Conservation (phyloP, 92 coral and sea anemone species). For the Diadumene lineata region DNA sequence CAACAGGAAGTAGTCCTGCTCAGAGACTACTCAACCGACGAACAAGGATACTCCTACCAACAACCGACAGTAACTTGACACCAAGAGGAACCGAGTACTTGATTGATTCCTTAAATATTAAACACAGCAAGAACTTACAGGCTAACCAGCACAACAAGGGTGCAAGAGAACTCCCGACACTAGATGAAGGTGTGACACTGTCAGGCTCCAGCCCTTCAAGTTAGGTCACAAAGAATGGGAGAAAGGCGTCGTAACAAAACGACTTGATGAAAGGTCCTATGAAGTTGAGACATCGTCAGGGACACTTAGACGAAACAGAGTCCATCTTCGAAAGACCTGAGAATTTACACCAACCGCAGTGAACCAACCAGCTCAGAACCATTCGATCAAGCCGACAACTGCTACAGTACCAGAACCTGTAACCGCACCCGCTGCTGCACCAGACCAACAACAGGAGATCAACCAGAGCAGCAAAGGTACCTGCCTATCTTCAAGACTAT, state of each 20-base stretch:
- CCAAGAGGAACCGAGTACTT: not conserved
- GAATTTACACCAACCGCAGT: slow-evolving; percentile 8
- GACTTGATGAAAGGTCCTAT: slow-evolving; percentile 31
- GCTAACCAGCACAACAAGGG: not conserved
- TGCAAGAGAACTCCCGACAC: slow-evolving; percentile 5
- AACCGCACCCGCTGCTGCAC: no score
- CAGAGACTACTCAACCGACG: slow-evolving; percentile 28
- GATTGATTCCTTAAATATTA: not conserved
- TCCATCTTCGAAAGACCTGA: slow-evolving; percentile 2
- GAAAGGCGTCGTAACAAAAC: slow-evolving; percentile 15
- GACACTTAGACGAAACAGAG: slow-evolving; percentile 28
- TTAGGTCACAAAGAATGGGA: slow-evolving; percentile 18
- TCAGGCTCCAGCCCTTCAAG: slow-evolving; percentile 19
- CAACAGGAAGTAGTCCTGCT: slow-evolving; percentile 3
- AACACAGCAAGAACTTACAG: not conserved
- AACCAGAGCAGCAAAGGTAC: no score
- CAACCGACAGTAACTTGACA: not conserved
- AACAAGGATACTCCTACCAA: slow-evolving; percentile 5
- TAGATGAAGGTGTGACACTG: slow-evolving; percentile 12
- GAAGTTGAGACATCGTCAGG: slow-evolving; percentile 18
- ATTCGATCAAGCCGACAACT: not conserved
- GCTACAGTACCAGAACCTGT: no score
- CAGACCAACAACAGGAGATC: no score
- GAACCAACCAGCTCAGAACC: not conserved
- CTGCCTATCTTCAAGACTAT: no score